Evolutionary conservation across 2,797 vertebrate species (phyloP), one percentile per base, ranked within the genome.

Genomic region (Harpagifer antarcticus): DNA sequence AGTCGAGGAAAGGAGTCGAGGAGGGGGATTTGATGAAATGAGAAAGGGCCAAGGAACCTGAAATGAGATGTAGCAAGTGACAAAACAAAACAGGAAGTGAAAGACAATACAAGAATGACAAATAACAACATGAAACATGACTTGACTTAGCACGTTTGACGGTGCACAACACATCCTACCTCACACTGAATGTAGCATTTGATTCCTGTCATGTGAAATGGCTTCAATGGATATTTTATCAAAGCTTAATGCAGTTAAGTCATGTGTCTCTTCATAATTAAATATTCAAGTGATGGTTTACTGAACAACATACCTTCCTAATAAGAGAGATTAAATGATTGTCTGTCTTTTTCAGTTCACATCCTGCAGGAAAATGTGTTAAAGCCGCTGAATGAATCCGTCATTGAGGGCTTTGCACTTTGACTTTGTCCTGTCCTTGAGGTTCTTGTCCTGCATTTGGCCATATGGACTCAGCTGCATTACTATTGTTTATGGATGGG

Each of bases 131-230:
- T 27, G 27, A 27, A 27, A 27, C 27, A 27, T 27, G 27, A 4
- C 23, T 23, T 23, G 23, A 23, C 27, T 27, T 27, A 27, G 27
- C 27, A 27, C 27, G 27, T 27, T 27, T 27, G 27, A 27, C 27
- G 27, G 27, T 27, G 27, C 27, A 27, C 27, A 4, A 27, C 27
- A 27, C 23, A 27, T 27, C 64, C 11, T 9, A 55, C 53, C 55
- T 72, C 20, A n/a, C 19, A 20, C 54, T 63, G 77, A 75, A 60
- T 20, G 33, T 50, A 52, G 31, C 23, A 4, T 43, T 69, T 73
- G 54, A 80, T 74, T 74, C 12, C 19, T 60, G 68, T 85, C 81
- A 88, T 84, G 79, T 84, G 79, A 84, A 86, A 78, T 61, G 20
- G 7, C 64, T 67, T 79, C 19, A 61, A 42, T 66, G 17, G 45